Evolutionary conservation across 2,797 vertebrate species (phyloP), one percentile per base, ranked within the genome.

Genomic region (Semaprochilodus insignis): DNA sequence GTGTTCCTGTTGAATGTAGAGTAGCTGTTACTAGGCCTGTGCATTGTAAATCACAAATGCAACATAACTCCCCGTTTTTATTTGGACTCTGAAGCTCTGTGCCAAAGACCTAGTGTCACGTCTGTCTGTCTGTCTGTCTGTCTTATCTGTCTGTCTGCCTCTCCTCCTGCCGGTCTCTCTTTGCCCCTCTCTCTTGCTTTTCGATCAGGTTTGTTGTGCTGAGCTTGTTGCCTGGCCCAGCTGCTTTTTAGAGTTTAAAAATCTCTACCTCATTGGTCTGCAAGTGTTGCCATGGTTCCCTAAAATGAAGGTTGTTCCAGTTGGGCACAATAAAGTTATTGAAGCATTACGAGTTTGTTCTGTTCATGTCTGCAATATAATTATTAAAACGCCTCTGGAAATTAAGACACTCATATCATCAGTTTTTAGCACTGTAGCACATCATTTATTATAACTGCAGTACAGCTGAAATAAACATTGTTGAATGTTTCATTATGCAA

Each of bases 291-390:
- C 96, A 97, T 96, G 93, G 93, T 95, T 93, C 94, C 96, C 96
- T 96, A 67, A 94, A 96, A 95, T 97, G 96, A 96, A 97, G 95
- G 96, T 96, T 97, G 97, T 97, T 96, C 93, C 84, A 93, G 94
- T 92, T 94, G 93, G 97, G 97, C 97, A 98, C 97, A 98, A 98
- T 98, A 99, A 99, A 98, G 96, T 97, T 97, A 96, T 98, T 99
- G 93, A 97, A 98, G 97, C 97, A 99, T 96, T 97, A 78, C 19
- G 17, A 57, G 27, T 67, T 55, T 77, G 77, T 19, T 60, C 54
- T 27, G 63, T 83, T 77, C 77, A 66, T 71, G 79, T 51, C 27
- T 10, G 55, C 3, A 11, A n/a, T 11, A 44, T 44, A 44, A 27
- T 7, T 1, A 25, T 25, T 14, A 4, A 62, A 25, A 25, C 21